These are phyloP conservation scores for Neoscelio sp. DNA, from an alignment of 2,888 invertebrate species.

Conservation along the genomic window DNA sequence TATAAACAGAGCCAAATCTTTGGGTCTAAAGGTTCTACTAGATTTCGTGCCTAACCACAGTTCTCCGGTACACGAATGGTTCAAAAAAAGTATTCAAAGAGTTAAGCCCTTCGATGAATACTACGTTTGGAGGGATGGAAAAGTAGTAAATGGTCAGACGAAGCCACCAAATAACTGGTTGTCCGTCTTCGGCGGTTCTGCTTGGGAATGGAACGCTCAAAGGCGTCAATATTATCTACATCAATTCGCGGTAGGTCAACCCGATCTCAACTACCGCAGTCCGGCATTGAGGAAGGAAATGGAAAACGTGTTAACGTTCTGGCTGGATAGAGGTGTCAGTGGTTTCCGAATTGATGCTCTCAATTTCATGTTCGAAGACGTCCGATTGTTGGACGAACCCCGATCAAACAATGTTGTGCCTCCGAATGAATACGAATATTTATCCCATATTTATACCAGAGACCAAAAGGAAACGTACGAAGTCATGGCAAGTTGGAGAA, in stretches of 20 bases:
- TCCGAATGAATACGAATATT: conserved; percentile 74
- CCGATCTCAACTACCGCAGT: conserved; percentile 87
- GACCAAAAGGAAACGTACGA: conserved; percentile 79
- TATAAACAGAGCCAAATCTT: conserved; percentile 79
- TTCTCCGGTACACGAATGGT: conserved; percentile 93
- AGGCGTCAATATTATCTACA: conserved; percentile 87
- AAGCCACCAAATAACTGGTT: conserved; percentile 84
- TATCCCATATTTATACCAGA: conserved; percentile 81
- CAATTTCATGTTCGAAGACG: conserved; percentile 77
- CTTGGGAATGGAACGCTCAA: conserved; percentile 86
- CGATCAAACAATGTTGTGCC: conserved; percentile 68
- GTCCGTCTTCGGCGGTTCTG: conserved; percentile 85
- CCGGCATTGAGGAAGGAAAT: conserved; percentile 83
- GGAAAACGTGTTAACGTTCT: conserved; percentile 84
- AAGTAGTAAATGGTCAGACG: conserved; percentile 76
- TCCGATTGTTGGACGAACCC: conserved; percentile 77
- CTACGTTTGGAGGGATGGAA: conserved; percentile 90
- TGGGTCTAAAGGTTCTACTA: conserved; percentile 82
- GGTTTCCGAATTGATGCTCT: conserved; percentile 86
- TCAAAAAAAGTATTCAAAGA: conserved; percentile 87
- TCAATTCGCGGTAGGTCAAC: conserved; percentile 86
- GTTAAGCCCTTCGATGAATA: conserved; percentile 88
- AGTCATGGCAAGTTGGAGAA: conserved; percentile 84
- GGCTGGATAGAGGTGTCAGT: conserved; percentile 86
- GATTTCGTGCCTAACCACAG: conserved; percentile 87